phyloP scores from a whole-genome alignment of 2,797 vertebrate species.

The Tauraco hartlaubi region DNA sequence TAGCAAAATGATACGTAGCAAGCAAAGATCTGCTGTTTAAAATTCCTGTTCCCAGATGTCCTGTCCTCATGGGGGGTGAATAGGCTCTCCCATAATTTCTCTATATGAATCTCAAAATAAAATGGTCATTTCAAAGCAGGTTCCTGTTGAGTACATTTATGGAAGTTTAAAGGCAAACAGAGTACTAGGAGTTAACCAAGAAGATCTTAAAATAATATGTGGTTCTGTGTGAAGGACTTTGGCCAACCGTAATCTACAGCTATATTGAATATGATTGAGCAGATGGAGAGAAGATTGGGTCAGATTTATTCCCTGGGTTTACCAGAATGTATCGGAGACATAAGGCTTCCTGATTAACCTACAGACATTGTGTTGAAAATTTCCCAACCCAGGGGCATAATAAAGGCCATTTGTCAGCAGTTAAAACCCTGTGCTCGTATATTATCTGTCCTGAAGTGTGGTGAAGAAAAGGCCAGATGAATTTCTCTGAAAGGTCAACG shows the following conservation, averaged over 20 bases:
- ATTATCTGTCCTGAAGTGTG: not conserved
- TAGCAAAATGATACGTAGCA: fast-evolving
- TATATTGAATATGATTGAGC: not conserved
- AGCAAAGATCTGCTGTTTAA: not conserved
- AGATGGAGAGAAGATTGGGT: not conserved
- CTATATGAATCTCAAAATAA: not conserved
- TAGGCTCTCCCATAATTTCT: not conserved
- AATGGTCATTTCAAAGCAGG: not conserved
- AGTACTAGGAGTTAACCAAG: not conserved
- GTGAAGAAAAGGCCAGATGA: not conserved
- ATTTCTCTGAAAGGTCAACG: not conserved
- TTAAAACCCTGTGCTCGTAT: not conserved
- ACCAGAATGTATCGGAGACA: not conserved
- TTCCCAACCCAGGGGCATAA: not conserved
- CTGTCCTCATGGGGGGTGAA: not conserved
- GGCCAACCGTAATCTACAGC: not conserved
- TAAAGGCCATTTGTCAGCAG: not conserved
- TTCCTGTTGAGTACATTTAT: not conserved
- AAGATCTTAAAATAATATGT: not conserved
- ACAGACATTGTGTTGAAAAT: not conserved
- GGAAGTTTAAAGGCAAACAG: not conserved
- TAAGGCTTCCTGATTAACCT: not conserved
- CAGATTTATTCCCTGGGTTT: not conserved
- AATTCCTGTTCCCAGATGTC: not conserved
- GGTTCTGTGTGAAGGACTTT: not conserved